phyloP scores from a whole-genome alignment of 2,113 vertebrate genomes.

The Dasyornis broadbenti region DNA sequence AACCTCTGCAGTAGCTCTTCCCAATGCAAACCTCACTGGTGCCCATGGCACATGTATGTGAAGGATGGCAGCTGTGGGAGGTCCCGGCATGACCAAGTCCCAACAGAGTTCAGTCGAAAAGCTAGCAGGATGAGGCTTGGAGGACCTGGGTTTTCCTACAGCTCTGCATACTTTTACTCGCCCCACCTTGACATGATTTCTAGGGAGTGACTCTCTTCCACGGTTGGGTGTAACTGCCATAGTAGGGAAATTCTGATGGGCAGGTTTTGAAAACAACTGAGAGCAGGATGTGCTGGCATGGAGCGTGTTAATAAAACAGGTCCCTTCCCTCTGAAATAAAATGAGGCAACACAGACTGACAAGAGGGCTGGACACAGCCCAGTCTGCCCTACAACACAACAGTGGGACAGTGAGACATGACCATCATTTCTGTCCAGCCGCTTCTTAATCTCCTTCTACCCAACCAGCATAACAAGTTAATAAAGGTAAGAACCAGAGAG shows the following conservation, averaged over 20 bases:
- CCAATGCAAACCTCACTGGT: not conserved
- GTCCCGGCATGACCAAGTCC: not conserved
- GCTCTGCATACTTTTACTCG: not conserved
- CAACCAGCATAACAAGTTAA: not conserved
- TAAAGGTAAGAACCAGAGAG: not conserved
- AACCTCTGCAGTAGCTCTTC: not conserved
- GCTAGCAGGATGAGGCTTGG: not conserved
- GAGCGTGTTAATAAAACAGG: not conserved
- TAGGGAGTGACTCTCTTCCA: not conserved
- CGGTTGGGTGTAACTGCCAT: not conserved
- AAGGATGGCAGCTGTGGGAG: fast-evolving
- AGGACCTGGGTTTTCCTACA: not conserved
- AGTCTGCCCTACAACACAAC: not conserved
- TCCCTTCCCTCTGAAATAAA: not conserved
- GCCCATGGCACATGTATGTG: fast-evolving
- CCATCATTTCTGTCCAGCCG: not conserved
- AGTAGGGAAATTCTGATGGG: not conserved
- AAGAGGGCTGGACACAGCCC: not conserved
- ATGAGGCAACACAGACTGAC: not conserved
- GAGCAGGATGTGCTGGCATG: not conserved
- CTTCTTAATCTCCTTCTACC: not conserved
- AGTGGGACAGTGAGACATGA: not conserved
- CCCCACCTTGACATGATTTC: fast-evolving
- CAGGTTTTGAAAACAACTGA: not conserved
- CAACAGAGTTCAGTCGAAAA: not conserved